These are phyloP conservation scores for Tinamus major DNA, from an alignment of 2,797 vertebrate species.

Conservation along the genomic window DNA sequence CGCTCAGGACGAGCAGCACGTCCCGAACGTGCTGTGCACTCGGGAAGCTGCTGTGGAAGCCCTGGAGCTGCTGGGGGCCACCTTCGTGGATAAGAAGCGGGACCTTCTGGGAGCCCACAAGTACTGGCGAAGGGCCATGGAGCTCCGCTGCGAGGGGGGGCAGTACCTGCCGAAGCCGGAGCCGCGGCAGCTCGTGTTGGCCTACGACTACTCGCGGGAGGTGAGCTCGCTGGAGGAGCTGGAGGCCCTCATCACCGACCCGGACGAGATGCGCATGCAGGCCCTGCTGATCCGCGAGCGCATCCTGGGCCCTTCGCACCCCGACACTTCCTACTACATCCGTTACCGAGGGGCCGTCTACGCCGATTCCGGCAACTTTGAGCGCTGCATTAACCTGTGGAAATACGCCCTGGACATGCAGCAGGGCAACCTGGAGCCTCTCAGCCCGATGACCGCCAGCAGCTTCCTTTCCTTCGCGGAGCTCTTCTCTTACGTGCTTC, in stretches of 20 bases:
- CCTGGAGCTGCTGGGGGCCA: constrained; percentile 92
- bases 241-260: constrained; percentile 93
- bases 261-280: constrained; percentile 97
- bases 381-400: constrained; percentile 95
- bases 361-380: constrained; percentile 94
- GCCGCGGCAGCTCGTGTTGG: constrained; percentile 87
- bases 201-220: constrained; percentile 91
- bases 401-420: constrained; percentile 98
- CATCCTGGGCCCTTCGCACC: constrained; percentile 93
- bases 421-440: constrained; percentile 93
- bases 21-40: constrained; percentile 64
- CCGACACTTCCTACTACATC: constrained; percentile 97
- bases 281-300: constrained; percentile 92
- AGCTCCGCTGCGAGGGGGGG: constrained; percentile 87
- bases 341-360: constrained; percentile 94
- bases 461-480: constrained; percentile 97
- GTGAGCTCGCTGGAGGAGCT: constrained; percentile 88
- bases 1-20: neutral
- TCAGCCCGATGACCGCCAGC: constrained; percentile 97
- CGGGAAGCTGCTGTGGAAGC: constrained; percentile 90
- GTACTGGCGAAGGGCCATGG: constrained; percentile 94
- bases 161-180: constrained; percentile 85
- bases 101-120: constrained; percentile 92
- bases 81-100: constrained; percentile 95
- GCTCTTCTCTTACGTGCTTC: constrained; percentile 95